A percentile compares a stretch with the other conserved stretches of the same genome.
These are phyloP conservation scores for Seriola quinqueradiata DNA, from an alignment of 2,113 vertebrate species.

Conservation along the genomic window DNA sequence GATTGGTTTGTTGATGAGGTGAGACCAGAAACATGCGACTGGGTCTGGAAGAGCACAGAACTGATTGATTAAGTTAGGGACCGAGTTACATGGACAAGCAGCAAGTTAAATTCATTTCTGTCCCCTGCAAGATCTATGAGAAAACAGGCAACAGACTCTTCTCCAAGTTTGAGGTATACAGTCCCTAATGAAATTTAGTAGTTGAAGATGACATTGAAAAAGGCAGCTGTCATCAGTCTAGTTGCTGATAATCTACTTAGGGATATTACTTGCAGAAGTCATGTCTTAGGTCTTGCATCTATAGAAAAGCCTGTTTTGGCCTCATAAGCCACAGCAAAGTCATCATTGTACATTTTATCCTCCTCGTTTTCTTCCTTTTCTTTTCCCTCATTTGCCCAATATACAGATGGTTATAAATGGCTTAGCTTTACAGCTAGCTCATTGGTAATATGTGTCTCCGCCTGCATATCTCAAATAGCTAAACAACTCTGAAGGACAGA, in stretches of 20 bases:
- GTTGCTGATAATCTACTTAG: constrained; percentile 58
- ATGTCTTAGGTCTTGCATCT: constrained; percentile 25
- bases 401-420: constrained; percentile 53
- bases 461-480: constrained; percentile 44
- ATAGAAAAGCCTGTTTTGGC: constrained; percentile 49
- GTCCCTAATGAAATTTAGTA: constrained; percentile 26
- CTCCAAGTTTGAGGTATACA: constrained; percentile 18
- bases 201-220: constrained; percentile 35
- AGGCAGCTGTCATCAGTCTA: constrained; percentile 49
- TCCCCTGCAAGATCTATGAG: neutral
- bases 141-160: constrained; percentile 13
- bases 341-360: constrained; percentile 26
- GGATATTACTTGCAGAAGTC: constrained; percentile 44
- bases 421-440: constrained; percentile 45
- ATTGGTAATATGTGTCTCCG: constrained; percentile 44
- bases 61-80: constrained; percentile 63
- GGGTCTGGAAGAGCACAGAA: constrained; percentile 44
- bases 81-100: constrained; percentile 20
- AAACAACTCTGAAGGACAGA: constrained; percentile 68
- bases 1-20: constrained; percentile 77
- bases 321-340: constrained; percentile 42
- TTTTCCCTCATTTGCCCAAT: constrained; percentile 44
- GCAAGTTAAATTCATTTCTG: constrained; percentile 24
- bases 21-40: constrained; percentile 66
- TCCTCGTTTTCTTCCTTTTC: constrained; percentile 9